Evolutionary conservation across 1,140 invertebrate genomes (phyloP), one percentile per base, ranked within the genome.

Genomic region (Xylocopa sonorina): DNA sequence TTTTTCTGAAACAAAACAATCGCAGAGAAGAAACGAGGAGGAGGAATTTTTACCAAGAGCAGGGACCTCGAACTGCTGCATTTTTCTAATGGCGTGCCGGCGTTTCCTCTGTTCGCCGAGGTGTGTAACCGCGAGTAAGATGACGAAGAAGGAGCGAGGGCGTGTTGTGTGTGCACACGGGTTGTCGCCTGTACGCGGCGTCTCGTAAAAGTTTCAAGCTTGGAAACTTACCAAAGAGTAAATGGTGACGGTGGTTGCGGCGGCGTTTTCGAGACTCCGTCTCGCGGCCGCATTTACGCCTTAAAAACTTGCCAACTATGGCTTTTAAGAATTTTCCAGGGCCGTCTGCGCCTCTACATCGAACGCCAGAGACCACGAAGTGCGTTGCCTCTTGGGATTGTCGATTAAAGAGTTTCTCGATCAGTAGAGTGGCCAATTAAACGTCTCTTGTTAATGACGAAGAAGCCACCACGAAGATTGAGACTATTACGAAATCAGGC

Each of bases 191-290:
- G 27, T 85, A 76, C 66, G 60, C 64, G 75, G 53, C 58, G 68
- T 76, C 57, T 51, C 73, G 72, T 57, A 51, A 81, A 87, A 87
- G 46, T 88, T 87, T 74, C 69, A 58, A 81, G 72, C 81, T 88
- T 85, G 86, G 80, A 88, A 88, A 87, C 55, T 88, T 83, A 81
- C 83, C 81, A 88, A 85, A 71, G 86, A 76, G 57, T 82, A 86
- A 86, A 82, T 80, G 83, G 75, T 63, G 68, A 83, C 69, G 67
- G 53, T 38, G 71, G 72, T 58, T 84, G 63, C 57, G 60, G 41
- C 4, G 14, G 51, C 57, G 53, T 60, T 66, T 29, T 46, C 21
- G 38, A 53, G 62, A 77, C 66, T 72, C 58, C 29, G 58, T 46
- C 57, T 53, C 21, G 62, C 41, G 34, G 21, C 74, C 62, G 50